These are phyloP conservation scores for Tineola bisselliella DNA, from an alignment of 2,888 invertebrate genomes.

Conservation along the genomic window DNA sequence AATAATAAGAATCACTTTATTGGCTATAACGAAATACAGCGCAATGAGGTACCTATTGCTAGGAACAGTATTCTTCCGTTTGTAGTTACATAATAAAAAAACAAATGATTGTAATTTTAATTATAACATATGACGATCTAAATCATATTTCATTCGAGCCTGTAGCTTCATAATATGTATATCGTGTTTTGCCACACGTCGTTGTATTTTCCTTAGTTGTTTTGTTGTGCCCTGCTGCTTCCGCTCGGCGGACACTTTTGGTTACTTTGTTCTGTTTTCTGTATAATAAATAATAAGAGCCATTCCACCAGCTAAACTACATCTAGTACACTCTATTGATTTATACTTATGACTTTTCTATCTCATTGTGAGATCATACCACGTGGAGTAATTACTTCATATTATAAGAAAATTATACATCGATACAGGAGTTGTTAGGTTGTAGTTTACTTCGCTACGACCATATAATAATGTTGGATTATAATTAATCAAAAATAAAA, in stretches of 20 bases:
- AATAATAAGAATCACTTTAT: no score
- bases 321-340: constrained; percentile 6
- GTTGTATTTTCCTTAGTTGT: constrained; percentile 58
- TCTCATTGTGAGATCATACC: not conserved
- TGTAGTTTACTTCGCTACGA: no score
- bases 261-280: constrained; percentile 64
- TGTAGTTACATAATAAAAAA: no score
- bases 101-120: not conserved
- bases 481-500: no score
- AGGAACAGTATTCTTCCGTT: no score
- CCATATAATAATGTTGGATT: no score
- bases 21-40: no score
- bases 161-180: not conserved
- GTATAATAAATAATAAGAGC: constrained; percentile 59
- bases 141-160: not conserved
- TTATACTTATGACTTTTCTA: not conserved
- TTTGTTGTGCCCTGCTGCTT: constrained; percentile 59
- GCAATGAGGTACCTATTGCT: no score
- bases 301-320: constrained; percentile 12
- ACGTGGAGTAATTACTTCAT: not conserved
- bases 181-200: constrained; percentile 29
- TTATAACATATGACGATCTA: not conserved
- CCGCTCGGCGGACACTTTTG: constrained; percentile 63
- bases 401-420: not conserved
- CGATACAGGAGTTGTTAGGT: no score